Conservation (phyloP, 2,888 invertebrate genomes). For the Gibbula magus region DNA sequence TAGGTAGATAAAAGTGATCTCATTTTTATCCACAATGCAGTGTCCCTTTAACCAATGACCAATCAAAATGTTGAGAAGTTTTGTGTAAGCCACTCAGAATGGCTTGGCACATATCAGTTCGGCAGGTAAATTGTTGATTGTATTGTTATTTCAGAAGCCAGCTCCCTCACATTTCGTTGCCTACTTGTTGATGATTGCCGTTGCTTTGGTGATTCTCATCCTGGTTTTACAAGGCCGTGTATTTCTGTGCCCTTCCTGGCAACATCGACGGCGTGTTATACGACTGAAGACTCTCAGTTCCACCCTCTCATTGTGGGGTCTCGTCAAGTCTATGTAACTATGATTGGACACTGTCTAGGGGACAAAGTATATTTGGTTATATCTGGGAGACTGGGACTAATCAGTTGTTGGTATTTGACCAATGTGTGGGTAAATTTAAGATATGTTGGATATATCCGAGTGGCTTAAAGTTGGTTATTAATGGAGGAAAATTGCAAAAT, state of each 20-base stretch:
- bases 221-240: conserved; percentile 49
- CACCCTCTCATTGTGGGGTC: conserved; percentile 42
- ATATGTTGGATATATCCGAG: no score
- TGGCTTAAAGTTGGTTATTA: no score
- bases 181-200: conserved; percentile 47
- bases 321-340: conserved; percentile 20
- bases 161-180: conserved; percentile 54
- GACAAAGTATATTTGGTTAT: no score
- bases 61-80: no score
- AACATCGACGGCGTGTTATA: conserved; percentile 56
- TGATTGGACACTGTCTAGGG: background rate
- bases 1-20: no score
- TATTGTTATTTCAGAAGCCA: conserved; percentile 45
- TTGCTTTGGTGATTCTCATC: conserved; percentile 46
- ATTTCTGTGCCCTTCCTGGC: conserved; percentile 51
- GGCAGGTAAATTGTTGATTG: background rate
- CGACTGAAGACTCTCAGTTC: conserved; percentile 63
- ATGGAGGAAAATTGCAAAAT: no score
- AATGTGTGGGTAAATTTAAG: no score
- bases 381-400: no score
- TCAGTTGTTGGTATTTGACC: no score
- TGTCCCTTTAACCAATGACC: no score
- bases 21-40: no score
- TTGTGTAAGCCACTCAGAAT: background rate
- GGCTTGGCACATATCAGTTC: background rate